These are phyloP conservation scores for Pteruthius melanotis DNA, from an alignment of 2,113 vertebrate genomes.

Conservation along the genomic window DNA sequence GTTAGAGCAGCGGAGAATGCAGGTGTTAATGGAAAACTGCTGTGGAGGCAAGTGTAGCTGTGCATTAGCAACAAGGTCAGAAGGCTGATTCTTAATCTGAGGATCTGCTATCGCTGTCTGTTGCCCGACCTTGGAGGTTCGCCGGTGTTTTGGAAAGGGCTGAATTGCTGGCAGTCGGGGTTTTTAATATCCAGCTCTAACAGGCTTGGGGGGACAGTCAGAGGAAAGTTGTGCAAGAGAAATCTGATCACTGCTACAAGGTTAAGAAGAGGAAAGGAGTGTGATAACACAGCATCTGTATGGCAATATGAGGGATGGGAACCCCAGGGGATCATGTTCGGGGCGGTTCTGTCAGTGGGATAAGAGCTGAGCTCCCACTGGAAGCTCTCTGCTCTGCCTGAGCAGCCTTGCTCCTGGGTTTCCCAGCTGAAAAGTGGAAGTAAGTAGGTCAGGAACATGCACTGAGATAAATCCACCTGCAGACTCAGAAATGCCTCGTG, in stretches of 20 bases:
- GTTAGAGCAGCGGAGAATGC: neutral
- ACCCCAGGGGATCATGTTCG: fast-evolving
- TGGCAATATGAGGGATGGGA: neutral
- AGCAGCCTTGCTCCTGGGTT: neutral
- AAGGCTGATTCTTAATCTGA: neutral
- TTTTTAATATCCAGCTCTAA: neutral
- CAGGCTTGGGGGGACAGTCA: neutral
- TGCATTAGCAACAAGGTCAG: neutral
- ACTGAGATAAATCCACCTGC: neutral
- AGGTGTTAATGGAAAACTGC: neutral
- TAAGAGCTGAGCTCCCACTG: neutral
- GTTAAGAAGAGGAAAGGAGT: neutral
- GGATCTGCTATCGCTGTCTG: neutral
- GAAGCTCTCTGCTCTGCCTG: neutral
- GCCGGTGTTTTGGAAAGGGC: neutral
- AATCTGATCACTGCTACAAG: neutral
- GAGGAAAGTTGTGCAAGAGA: neutral
- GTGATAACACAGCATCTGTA: neutral
- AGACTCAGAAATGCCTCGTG: neutral
- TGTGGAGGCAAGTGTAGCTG: neutral
- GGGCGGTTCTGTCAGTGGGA: fast-evolving
- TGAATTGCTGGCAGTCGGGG: neutral
- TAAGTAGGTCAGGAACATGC: slow-evolving; percentile 24
- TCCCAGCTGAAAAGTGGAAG: neutral
- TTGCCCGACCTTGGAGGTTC: neutral